Base-by-base conservation (phyloP, 1,140 invertebrate species). In the Pseudomyrmex flavicornis region DNA sequence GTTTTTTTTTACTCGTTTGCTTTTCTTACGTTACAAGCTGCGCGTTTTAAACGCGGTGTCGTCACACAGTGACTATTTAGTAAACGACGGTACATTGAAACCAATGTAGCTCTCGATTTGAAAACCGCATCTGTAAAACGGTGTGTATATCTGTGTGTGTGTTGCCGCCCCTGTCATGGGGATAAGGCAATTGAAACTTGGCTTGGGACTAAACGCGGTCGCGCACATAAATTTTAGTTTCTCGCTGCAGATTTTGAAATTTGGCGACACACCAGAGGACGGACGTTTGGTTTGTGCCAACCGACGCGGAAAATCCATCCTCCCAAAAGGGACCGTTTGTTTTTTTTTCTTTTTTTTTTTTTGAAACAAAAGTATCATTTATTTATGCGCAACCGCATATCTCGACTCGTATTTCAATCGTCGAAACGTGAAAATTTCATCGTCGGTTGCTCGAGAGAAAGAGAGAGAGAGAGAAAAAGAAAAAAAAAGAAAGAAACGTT, bases 171-270 rank as follows among this genome's bases (percentile, higher is more conserved):
- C 20, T 13, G 13, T 35, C 35, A 35, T 7, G 35, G 5, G 75
- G 69, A 79, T 79, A 46, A 70, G 48, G 65, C 63, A 79, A 79
- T 69, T 52, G 35, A 70, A 79, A 58, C 76, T 79, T 70, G 75
- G 20, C 5, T 44, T 7, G 35, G 20, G 15, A 26, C 70, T 70
- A 80, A 79, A 72, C 12, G 56, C 12, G 65, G 44, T 59, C 35
- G 65, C 20, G 50, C 76, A 35, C 35, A 35, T 50, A 35, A 80
- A 59, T 79, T 35, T n/a, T 9, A 58, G 75, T 77, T 77, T 80
- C 35, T 48, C 44, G 10, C 20, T 4, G 54, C 20, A 15, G 20
- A 59, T 70, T 58, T 72, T 5, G 46, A 59, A 46, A 46, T 46
- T 46, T 48, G 5, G 54, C 17, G 20, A 58, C 20, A 13, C 12